Percentiles rank a stretch among this genome's conserved stretches.
Conservation (phyloP, 1,140 invertebrate genomes). For the Cephus cinctus region DNA sequence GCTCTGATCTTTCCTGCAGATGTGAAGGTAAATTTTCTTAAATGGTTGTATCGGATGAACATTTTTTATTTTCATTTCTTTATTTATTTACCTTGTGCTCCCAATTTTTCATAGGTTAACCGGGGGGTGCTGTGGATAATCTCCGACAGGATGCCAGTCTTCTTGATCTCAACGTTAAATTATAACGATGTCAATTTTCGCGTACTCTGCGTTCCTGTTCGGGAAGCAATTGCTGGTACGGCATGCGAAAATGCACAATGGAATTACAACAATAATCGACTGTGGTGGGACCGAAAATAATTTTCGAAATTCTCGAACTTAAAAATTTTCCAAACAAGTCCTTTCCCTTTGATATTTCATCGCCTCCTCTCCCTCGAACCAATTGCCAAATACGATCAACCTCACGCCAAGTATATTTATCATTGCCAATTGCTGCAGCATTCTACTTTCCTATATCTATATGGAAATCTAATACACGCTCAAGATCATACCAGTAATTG, state of each 20-base stretch:
- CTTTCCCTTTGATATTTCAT: too few species aligned
- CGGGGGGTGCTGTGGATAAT: constrained; percentile 67
- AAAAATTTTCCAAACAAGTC: too few species aligned
- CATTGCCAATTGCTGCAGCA: too few species aligned
- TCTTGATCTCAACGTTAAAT: constrained; percentile 69
- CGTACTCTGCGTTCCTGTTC: constrained; percentile 67
- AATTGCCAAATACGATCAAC: too few species aligned
- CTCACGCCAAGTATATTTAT: too few species aligned
- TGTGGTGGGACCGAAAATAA: constrained; percentile 36
- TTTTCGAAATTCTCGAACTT: too few species aligned
- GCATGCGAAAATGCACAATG: constrained; percentile 62
- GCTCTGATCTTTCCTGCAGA: constrained; percentile 76
- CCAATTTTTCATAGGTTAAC: constrained; percentile 30
- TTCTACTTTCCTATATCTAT: too few species aligned
- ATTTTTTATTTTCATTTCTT: not conserved
- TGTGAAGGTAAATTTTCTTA: constrained; percentile 77
- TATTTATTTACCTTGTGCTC: constrained; percentile 4
- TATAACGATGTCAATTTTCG: constrained; percentile 78
- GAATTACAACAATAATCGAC: constrained; percentile 30
- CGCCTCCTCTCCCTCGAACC: too few species aligned
- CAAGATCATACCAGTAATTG: too few species aligned
- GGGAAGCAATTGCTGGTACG: constrained; percentile 66
- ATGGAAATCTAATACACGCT: too few species aligned
- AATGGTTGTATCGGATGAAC: too few species aligned
- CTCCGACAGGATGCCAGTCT: constrained; percentile 77